Evolutionary conservation across 2,888 invertebrate species (phyloP).

Genomic region (Athalia rosae): DNA sequence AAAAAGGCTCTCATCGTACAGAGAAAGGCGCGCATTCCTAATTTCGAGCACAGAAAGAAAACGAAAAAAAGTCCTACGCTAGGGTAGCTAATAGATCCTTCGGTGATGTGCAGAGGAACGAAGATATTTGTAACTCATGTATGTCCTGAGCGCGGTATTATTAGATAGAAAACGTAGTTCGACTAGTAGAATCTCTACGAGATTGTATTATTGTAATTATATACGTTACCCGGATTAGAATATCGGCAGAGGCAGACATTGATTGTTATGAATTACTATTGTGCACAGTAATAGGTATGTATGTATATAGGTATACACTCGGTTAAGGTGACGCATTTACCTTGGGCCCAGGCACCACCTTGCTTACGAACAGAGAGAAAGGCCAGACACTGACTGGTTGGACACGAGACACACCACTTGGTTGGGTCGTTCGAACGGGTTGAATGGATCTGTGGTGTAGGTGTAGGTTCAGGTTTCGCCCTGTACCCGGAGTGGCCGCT

Average conservation of each 20-base stretch:
- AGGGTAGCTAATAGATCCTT: slow-evolving; percentile 8
- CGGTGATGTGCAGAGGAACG: slow-evolving; percentile 30
- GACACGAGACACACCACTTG: slow-evolving; percentile 65
- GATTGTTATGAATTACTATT: slow-evolving; percentile 46
- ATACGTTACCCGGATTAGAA: slow-evolving; percentile 36
- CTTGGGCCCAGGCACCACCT: slow-evolving; percentile 74
- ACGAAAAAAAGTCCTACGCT: slow-evolving; percentile 35
- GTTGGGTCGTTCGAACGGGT: slow-evolving; percentile 70
- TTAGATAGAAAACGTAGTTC: slow-evolving; percentile 15
- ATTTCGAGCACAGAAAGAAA: slow-evolving; percentile 69
- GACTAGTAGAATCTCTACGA: slow-evolving; percentile 9
- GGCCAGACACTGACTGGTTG: slow-evolving; percentile 64
- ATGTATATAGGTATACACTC: slow-evolving; percentile 72
- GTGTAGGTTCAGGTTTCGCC: slow-evolving; percentile 63
- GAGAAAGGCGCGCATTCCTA: slow-evolving; percentile 60
- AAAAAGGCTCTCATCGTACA: slow-evolving; percentile 32
- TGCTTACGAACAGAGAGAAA: slow-evolving; percentile 72
- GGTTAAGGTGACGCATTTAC: slow-evolving; percentile 74
- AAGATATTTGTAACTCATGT: slow-evolving; percentile 19
- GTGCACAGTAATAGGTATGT: slow-evolving; percentile 49
- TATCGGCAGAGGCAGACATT: slow-evolving; percentile 44
- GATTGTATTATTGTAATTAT: background rate
- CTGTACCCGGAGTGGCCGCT: slow-evolving; percentile 69
- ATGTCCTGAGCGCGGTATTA: slow-evolving; percentile 18
- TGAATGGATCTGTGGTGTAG: slow-evolving; percentile 49